Percentiles rank a stretch among this genome's conserved stretches.
phyloP scores from a whole-genome alignment of 2,113 vertebrate genomes.

The Puffinus mauretanicus region DNA sequence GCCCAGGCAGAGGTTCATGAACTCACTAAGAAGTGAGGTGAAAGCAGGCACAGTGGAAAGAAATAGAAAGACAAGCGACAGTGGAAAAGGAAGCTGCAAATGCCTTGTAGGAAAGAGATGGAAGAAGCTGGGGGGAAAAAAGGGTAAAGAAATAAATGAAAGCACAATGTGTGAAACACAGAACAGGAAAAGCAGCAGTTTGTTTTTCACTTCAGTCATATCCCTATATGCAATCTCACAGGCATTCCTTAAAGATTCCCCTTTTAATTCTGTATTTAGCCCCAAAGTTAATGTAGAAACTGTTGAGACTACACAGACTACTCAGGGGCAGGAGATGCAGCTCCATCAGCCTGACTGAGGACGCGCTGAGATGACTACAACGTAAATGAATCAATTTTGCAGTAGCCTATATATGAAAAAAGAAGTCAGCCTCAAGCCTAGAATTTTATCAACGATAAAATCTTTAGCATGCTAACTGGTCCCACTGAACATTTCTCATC shows the following conservation, averaged over 20 bases:
- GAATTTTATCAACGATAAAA: rapidly evolving
- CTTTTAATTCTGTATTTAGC: not conserved
- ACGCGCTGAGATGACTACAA: not conserved
- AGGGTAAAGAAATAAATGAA: not conserved
- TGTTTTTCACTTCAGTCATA: not conserved
- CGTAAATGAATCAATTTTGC: not conserved
- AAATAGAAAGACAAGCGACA: not conserved
- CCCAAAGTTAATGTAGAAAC: not conserved
- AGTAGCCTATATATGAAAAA: not conserved
- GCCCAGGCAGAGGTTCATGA: not conserved
- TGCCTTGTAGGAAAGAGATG: not conserved
- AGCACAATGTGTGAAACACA: not conserved
- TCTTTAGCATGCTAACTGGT: not conserved
- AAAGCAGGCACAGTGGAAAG: not conserved
- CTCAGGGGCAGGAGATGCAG: not conserved
- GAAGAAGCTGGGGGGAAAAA: not conserved
- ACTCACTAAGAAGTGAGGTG: not conserved
- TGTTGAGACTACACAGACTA: not conserved
- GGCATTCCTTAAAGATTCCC: not conserved
- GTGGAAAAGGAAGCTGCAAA: not conserved
- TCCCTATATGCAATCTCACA: not conserved
- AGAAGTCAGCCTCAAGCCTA: not conserved
- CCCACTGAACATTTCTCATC: not conserved
- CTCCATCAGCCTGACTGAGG: not conserved
- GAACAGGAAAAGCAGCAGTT: not conserved